Conservation (phyloP, 92 coral and sea anemone species). For the Parazoanthus swiftii region DNA sequence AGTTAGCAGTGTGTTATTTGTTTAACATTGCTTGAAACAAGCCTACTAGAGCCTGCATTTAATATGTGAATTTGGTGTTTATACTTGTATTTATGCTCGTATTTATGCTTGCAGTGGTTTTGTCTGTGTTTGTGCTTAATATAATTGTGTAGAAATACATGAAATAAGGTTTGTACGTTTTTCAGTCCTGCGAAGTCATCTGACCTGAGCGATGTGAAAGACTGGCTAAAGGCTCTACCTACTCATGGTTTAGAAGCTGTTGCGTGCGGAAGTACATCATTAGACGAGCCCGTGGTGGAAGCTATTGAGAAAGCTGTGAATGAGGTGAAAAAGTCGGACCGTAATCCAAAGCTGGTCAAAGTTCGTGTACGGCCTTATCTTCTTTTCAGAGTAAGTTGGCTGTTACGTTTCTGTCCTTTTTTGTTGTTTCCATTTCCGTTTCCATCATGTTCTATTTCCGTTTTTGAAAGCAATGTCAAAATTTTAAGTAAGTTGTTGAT, state of each 20-base stretch:
- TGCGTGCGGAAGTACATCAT: slow-evolving; percentile 79
- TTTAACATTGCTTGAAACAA: too few species aligned
- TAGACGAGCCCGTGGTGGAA: slow-evolving; percentile 87
- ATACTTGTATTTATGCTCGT: too few species aligned
- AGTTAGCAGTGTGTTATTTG: too few species aligned
- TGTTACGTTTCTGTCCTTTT: neutral
- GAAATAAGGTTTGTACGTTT: neutral
- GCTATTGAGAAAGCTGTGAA: slow-evolving; percentile 72
- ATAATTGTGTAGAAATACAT: too few species aligned
- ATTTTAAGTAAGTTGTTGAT: neutral
- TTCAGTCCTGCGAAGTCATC: slow-evolving; percentile 39
- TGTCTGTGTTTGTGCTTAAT: too few species aligned
- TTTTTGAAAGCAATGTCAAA: too few species aligned
- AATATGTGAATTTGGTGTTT: too few species aligned
- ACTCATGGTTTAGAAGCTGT: slow-evolving; percentile 70
- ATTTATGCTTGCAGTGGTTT: too few species aligned
- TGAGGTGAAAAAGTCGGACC: slow-evolving; percentile 13
- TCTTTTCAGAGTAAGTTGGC: slow-evolving; percentile 79
- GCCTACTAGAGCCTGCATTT: too few species aligned
- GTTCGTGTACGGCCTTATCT: slow-evolving; percentile 92
- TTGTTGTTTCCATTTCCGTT: neutral
- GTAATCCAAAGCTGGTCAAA: slow-evolving; percentile 74
- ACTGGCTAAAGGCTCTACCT: slow-evolving; percentile 90
- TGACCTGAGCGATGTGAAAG: slow-evolving; percentile 65
- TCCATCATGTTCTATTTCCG: neutral